A percentile compares a stretch with the other conserved stretches of the same genome.
phyloP scores from a whole-genome alignment of 2,888 invertebrate genomes.

The Athrips mouffetella region DNA sequence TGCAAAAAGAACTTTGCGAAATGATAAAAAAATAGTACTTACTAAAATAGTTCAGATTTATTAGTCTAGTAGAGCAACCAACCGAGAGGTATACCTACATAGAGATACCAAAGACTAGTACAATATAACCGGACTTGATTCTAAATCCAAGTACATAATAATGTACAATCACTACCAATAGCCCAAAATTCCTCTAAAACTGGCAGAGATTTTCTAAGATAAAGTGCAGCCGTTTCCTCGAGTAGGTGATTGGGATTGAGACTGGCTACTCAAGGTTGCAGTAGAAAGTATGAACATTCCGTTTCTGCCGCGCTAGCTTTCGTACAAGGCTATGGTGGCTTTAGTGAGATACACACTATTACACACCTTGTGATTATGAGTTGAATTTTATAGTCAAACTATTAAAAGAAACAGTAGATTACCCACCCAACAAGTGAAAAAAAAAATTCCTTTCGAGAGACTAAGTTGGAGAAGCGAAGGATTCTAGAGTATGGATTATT shows the following conservation, averaged over 20 bases:
- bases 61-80: not conserved
- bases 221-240: conserved; percentile 12
- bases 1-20: not conserved
- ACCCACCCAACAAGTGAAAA: too few species aligned
- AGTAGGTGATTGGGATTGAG: conserved; percentile 34
- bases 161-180: too few species aligned
- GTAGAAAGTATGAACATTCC: conserved; percentile 62
- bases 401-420: too few species aligned
- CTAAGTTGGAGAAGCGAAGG: too few species aligned
- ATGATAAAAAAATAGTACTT: not conserved
- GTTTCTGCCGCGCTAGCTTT: conserved; percentile 28
- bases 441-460: too few species aligned
- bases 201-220: conserved; percentile 18
- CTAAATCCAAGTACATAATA: too few species aligned
- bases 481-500: too few species aligned
- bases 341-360: conserved; percentile 19
- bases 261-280: conserved; percentile 39
- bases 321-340: conserved; percentile 19
- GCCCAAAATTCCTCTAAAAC: not conserved
- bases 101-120: too few species aligned
- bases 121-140: too few species aligned
- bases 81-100: too few species aligned
- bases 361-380: too few species aligned
- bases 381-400: too few species aligned
- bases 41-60: not conserved